Base-by-base conservation (phyloP, 2,888 invertebrate species). In the Baccha elongata region DNA sequence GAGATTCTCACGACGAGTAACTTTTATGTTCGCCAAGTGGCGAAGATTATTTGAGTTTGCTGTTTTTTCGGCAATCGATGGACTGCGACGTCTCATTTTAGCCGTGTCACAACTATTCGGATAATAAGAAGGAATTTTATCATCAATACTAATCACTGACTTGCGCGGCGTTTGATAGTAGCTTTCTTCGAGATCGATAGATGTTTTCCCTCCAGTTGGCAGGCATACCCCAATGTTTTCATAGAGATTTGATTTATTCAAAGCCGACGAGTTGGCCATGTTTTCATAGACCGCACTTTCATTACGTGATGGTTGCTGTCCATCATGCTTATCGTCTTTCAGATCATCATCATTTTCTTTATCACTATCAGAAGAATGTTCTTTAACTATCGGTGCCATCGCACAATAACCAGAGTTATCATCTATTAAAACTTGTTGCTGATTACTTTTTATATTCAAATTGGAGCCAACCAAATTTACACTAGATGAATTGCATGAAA, bases 71-170 rank as follows among this genome's bases (percentile, higher is more conserved):
- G 84, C 42, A 6, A 53, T 74, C 19, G 86, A 85, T 81, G 40
- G 87, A 58, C 88, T 87, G 23, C 86, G 87, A 4, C 88, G 87
- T 23, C 87, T 87, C 37, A 86, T 86, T 85, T 88, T 90, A 3
- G 86, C 62, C 0, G 88, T 89, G 83, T 90, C 90, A 76, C 88
- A 89, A 72, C 88, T 88, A 68, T 91, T 91, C 11, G 91, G 91
- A 86, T 90, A 91, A 71, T 91, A 91, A 0, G 91, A 91, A 8
- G 91, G 89, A 71, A 91, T 86, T 85, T 91, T 91, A 2, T 91
- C 91, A 73, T 91, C 91, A 26, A 91, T 87, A 55, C 89, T 89
- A 4, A 89, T 88, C 10, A 89, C 87, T 11, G 89, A 89, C 76
- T 89, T 89, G 8, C 90, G 86, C 1, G 89, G 89, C 2, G 89